Percentiles rank a stretch among this genome's conserved stretches.
Evolutionary conservation across 2,888 invertebrate genomes (phyloP).

Genomic region (Ceramica pisi): DNA sequence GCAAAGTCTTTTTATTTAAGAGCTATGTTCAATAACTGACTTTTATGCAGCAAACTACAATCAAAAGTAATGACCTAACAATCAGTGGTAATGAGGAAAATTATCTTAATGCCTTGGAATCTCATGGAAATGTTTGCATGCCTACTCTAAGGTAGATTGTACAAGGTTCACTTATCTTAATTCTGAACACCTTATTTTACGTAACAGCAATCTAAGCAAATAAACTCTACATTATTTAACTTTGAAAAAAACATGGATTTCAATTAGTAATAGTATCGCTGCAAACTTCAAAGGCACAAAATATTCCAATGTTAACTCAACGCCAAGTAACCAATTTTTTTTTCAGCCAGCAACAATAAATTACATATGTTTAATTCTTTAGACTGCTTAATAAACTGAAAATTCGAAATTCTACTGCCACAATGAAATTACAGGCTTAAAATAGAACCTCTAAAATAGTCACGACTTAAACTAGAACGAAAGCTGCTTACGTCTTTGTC

Average conservation of each 20-base stretch:
- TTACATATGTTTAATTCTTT: neutral
- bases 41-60: no score
- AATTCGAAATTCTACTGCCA: slow-evolving; percentile 7
- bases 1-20: no score
- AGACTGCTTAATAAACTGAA: neutral
- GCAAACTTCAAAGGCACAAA: neutral
- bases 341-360: neutral
- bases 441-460: slow-evolving; percentile 23
- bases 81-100: no score
- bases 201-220: no score
- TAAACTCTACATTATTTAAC: no score
- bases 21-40: no score
- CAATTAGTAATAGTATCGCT: neutral
- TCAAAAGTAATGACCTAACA: no score
- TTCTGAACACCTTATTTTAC: no score
- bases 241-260: neutral
- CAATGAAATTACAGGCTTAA: slow-evolving; percentile 12
- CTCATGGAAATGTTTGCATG: no score
- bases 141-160: no score
- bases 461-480: slow-evolving; percentile 35
- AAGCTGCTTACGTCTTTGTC: slow-evolving; percentile 45
- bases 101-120: no score
- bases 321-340: neutral
- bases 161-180: no score
- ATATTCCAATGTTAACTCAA: neutral